Evolutionary conservation across 2,113 vertebrate species (phyloP).

Genomic region (Mellivora capensis): DNA sequence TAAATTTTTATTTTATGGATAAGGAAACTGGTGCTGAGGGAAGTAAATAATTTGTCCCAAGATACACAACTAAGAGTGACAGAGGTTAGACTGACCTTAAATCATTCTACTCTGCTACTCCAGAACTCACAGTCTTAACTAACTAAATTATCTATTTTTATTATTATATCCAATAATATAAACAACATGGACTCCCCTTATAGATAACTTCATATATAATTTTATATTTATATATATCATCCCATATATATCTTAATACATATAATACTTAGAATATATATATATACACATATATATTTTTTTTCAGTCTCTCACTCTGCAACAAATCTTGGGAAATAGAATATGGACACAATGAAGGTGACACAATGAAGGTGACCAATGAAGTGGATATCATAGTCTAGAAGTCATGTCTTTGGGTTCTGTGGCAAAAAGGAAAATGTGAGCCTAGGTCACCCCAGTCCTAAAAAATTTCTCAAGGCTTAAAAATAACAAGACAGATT

Average conservation of each 20-base stretch:
- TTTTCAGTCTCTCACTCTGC: background rate
- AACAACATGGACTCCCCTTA: background rate
- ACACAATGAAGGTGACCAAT: no score
- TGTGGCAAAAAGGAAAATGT: background rate
- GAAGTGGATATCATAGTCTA: background rate
- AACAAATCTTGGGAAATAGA: background rate
- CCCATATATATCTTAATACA: background rate
- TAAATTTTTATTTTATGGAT: background rate
- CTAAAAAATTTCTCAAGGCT: slow-evolving; percentile 10
- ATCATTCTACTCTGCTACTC: background rate
- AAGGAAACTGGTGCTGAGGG: background rate
- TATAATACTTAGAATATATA: background rate
- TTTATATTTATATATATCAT: background rate
- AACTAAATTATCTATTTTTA: background rate
- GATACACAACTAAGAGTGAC: background rate
- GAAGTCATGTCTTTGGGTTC: background rate
- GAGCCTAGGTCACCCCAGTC: background rate
- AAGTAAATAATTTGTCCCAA: background rate
- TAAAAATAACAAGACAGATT: background rate
- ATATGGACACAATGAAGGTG: background rate
- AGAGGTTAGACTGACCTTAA: background rate
- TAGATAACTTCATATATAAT: background rate
- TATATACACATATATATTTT: background rate
- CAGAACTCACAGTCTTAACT: background rate
- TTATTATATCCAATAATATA: background rate